phyloP scores from a whole-genome alignment of 2,888 invertebrate genomes.

The Lacanobia wlatinum region DNA sequence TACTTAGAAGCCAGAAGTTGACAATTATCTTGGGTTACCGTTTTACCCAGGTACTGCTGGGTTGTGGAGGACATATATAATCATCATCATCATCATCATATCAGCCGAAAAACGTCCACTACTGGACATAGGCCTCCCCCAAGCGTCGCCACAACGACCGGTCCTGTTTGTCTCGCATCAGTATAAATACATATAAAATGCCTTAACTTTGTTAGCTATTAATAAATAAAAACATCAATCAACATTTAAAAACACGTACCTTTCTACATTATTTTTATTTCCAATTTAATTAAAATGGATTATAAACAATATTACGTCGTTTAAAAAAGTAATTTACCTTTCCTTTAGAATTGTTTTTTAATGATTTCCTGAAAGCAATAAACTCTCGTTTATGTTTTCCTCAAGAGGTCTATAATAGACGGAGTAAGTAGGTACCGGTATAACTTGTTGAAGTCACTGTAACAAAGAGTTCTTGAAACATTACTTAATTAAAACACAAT shows the following conservation, averaged over 20 bases:
- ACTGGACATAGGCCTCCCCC: too few relatives aligned
- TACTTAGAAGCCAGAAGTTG: too few relatives aligned
- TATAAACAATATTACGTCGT: slow-evolving; percentile 19
- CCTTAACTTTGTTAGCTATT: too few relatives aligned
- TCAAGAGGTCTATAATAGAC: slow-evolving; percentile 1
- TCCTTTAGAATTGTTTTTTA: slow-evolving; percentile 17
- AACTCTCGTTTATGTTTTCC: slow-evolving; percentile 19
- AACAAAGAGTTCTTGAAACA: background rate
- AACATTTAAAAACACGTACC: background rate
- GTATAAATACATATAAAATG: too few relatives aligned
- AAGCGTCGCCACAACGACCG: too few relatives aligned
- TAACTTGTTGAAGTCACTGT: background rate
- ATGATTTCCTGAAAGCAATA: slow-evolving; percentile 31
- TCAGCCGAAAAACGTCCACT: too few relatives aligned
- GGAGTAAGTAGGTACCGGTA: background rate
- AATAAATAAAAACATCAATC: background rate
- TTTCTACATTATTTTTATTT: slow-evolving; percentile 9
- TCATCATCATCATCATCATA: too few relatives aligned
- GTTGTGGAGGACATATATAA: too few relatives aligned
- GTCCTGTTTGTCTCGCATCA: too few relatives aligned
- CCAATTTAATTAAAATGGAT: slow-evolving; percentile 28
- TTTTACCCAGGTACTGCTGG: too few relatives aligned
- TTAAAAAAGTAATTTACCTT: slow-evolving; percentile 7
- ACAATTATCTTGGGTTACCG: too few relatives aligned
- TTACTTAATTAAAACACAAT: background rate